Evolutionary conservation across 2,888 invertebrate genomes (phyloP), one percentile per base, ranked within the genome.

Genomic region (Hemicrepidius hirtus): DNA sequence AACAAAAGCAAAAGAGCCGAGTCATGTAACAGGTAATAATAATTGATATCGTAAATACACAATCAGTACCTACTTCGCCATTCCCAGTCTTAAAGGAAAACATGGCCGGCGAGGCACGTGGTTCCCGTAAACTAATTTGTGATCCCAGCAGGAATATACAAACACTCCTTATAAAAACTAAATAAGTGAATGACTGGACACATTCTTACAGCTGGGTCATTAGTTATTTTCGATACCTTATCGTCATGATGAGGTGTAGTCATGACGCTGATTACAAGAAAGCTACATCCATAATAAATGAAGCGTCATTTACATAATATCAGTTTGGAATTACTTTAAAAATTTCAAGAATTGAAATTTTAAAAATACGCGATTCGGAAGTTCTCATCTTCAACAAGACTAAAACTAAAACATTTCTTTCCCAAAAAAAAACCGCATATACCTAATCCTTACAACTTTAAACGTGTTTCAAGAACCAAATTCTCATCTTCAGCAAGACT

Each of bases 131-230:
- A 88, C 88, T 88, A 89, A 90, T 90, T 90, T 89, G 89, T 89
- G 89, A 87, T 88, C 90, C 84, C 90, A 89, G 90, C 89, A 84
- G 89, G 90, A 84, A 85, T 88, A 88, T 88, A 88, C 88, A 89
- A 89, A 89, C 89, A 88, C 84, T 87, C 87, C 86, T 82, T 84
- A 85, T 86, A 87, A 87, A 87, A 87, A 87, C 86, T 88, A 88
- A 89, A 89, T 88, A 88, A 87, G 87, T 86, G 87, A 88, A 89
- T 90, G 89, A 89, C 89, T 88, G 88, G 85, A 88, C 89, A 88
- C 88, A 89, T 89, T 89, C 88, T 86, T 81, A 82, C 77, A 75
- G 80, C 77, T 76, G 80, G 83, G 83, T 84, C 86, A 86, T 87
- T 86, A 86, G 85, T 86, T 85, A 86, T 85, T 82, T 80, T 78